These are phyloP conservation scores for Rhagophthalmus giganteus DNA, from an alignment of 2,888 invertebrate genomes.

Conservation along the genomic window DNA sequence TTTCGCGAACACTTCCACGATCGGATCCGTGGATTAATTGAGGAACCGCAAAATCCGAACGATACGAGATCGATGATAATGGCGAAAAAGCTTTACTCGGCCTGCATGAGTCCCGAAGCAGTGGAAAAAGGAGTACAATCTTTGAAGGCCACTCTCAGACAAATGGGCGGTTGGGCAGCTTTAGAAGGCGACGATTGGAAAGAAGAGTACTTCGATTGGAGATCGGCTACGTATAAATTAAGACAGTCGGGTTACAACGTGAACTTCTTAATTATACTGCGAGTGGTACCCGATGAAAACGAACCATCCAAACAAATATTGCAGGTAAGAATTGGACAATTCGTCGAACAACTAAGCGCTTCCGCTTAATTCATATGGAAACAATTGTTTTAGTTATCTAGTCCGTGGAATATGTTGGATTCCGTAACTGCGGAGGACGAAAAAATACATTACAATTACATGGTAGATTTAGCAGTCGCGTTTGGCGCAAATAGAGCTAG, in stretches of 20 bases:
- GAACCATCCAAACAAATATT: constrained; percentile 44
- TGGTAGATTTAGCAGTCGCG: constrained; percentile 45
- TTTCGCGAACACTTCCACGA: constrained; percentile 26
- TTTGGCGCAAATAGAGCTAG: constrained; percentile 43
- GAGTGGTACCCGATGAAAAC: constrained; percentile 39
- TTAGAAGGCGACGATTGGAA: constrained; percentile 56
- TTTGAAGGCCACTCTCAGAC: constrained; percentile 49
- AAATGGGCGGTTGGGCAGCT: constrained; percentile 65
- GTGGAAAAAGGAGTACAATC: constrained; percentile 45
- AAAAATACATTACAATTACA: constrained; percentile 32
- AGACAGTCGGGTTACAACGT: constrained; percentile 46
- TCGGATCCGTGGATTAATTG: constrained; percentile 35
- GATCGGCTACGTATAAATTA: constrained; percentile 43
- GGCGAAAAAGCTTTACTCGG: constrained; percentile 39
- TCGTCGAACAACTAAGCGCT: too few relatives aligned
- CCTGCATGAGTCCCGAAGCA: constrained; percentile 48
- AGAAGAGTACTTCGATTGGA: constrained; percentile 49
- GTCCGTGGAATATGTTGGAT: not conserved
- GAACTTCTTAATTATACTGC: constrained; percentile 45
- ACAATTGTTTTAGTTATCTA: constrained; percentile 2
- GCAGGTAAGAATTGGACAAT: constrained; percentile 35
- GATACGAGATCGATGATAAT: constrained; percentile 32
- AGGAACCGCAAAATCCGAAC: constrained; percentile 24
- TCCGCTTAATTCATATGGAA: constrained; percentile 3
- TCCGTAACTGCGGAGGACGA: constrained; percentile 1